Evolutionary conservation across 1,140 invertebrate genomes (phyloP).

Genomic region (Nomia melanderi): DNA sequence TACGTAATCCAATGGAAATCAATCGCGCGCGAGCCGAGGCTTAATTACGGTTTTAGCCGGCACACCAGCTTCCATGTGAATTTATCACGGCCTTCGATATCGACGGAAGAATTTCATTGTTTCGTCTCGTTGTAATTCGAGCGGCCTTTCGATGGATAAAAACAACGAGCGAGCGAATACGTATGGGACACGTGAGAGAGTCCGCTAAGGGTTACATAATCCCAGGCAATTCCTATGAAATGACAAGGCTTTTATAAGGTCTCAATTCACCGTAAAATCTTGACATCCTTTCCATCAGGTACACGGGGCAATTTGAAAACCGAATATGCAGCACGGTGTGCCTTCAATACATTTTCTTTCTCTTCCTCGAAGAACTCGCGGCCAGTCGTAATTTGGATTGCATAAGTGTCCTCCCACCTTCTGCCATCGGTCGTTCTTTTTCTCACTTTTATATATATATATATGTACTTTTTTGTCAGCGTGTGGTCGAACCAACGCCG

Average conservation of each 20-base stretch:
- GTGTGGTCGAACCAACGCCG: slow-evolving; percentile 50
- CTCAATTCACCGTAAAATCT: slow-evolving; percentile 43
- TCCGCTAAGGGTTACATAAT: slow-evolving; percentile 28
- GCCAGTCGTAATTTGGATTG: slow-evolving; percentile 28
- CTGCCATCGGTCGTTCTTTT: not conserved
- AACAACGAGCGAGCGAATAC: slow-evolving; percentile 18
- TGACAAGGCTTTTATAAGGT: slow-evolving; percentile 50
- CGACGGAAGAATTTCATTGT: slow-evolving; percentile 18
- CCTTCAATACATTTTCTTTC: slow-evolving; percentile 11
- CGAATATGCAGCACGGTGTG: not conserved
- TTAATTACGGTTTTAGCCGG: not conserved
- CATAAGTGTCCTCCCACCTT: not conserved
- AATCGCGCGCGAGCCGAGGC: too few relatives aligned
- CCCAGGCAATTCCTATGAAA: slow-evolving; percentile 38
- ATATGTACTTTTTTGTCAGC: slow-evolving; percentile 60
- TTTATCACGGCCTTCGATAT: slow-evolving; percentile 9
- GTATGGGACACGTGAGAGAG: slow-evolving; percentile 14
- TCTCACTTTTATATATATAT: slow-evolving; percentile 55
- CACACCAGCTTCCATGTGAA: not conserved
- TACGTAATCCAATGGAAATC: not conserved
- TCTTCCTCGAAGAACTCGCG: not conserved
- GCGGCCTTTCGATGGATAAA: not conserved
- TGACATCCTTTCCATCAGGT: slow-evolving; percentile 49
- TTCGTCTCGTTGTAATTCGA: slow-evolving; percentile 4
- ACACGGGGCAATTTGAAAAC: slow-evolving; percentile 29